These are phyloP conservation scores for Alosa alosa DNA, from an alignment of 2,113 vertebrate species.

Conservation along the genomic window DNA sequence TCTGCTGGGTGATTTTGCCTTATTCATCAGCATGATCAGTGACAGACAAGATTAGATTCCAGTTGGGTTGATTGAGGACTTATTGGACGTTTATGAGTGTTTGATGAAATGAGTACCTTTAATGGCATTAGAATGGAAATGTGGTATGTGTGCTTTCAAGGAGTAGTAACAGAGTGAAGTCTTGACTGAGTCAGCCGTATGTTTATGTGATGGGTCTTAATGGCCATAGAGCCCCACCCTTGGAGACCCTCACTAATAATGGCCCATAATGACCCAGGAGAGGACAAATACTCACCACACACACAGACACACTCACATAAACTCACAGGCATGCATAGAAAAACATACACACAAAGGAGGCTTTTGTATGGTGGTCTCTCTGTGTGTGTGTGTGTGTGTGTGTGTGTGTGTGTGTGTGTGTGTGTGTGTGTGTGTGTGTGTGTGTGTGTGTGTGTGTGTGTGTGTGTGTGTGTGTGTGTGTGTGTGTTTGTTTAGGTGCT, in stretches of 20 bases:
- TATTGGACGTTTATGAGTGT: conserved; percentile 19
- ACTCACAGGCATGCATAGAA: conserved; percentile 28
- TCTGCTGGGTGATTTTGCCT: conserved; percentile 41
- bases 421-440: conserved; percentile 14
- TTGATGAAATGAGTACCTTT: conserved; percentile 38
- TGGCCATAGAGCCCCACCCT: conserved; percentile 55
- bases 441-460: conserved; percentile 14
- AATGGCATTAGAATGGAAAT: background rate
- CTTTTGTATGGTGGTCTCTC: conserved; percentile 40
- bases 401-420: conserved; percentile 14
- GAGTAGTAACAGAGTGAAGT: conserved; percentile 1
- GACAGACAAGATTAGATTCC: conserved; percentile 53
- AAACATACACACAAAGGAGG: conserved; percentile 33
- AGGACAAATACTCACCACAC: conserved; percentile 34
- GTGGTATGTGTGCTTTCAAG: background rate
- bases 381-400: conserved; percentile 20
- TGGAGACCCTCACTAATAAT: conserved; percentile 42
- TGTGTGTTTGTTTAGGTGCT: conserved; percentile 15
- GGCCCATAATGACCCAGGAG: conserved; percentile 52
- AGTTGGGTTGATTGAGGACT: conserved; percentile 41
- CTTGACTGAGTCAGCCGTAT: conserved; percentile 47
- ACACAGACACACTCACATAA: conserved; percentile 12
- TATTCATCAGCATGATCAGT: conserved; percentile 53
- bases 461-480: conserved; percentile 7
- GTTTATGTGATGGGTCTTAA: conserved; percentile 56